phyloP scores from a whole-genome alignment of 2,797 vertebrate genomes.

The Pipistrellus nathusii region DNA sequence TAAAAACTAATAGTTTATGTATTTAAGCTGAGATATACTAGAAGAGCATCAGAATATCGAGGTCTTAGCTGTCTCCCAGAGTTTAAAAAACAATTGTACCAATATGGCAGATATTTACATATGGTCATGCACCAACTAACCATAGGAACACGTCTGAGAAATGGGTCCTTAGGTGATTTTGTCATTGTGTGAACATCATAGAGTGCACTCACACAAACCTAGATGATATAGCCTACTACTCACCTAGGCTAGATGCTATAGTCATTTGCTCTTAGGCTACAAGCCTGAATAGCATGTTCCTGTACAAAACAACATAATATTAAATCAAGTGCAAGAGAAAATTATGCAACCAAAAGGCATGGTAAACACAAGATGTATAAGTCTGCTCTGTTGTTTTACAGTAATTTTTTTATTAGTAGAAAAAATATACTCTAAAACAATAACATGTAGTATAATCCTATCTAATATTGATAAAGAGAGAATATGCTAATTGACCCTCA shows the following conservation, averaged over 20 bases:
- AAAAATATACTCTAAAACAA: background rate
- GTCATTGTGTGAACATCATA: background rate
- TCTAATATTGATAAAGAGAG: no score
- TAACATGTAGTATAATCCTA: background rate
- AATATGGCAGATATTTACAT: background rate
- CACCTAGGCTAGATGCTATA: background rate
- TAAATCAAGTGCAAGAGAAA: background rate
- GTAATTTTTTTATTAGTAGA: background rate
- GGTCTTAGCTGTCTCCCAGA: background rate
- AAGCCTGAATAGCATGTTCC: background rate
- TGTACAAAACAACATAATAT: background rate
- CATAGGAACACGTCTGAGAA: background rate
- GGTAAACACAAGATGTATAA: background rate
- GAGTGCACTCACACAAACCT: background rate
- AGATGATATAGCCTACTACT: background rate
- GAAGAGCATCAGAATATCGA: background rate
- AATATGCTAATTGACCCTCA: no score
- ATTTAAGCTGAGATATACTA: background rate
- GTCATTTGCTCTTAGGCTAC: background rate
- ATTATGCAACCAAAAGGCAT: background rate
- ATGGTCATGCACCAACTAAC: background rate
- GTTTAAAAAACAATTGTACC: background rate
- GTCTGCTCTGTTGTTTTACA: background rate
- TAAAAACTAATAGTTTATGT: slow-evolving; percentile 2
- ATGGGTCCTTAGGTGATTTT: background rate